phyloP scores from a whole-genome alignment of 2,797 vertebrate genomes.

The Micropoecilia bifurca region DNA sequence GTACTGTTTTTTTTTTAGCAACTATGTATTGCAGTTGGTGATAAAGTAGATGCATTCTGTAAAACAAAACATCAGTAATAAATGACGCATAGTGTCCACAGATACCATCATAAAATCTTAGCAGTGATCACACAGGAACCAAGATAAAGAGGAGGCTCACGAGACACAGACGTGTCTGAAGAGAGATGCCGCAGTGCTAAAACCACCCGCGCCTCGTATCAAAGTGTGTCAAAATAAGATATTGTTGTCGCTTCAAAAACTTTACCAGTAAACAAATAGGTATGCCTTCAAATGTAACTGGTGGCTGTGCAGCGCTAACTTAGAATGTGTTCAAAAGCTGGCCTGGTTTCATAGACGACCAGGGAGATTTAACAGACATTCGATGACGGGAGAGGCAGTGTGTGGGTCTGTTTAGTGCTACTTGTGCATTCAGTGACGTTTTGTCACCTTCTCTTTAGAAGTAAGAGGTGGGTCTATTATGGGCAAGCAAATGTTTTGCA shows the following conservation, averaged over 20 bases:
- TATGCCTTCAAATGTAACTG: background rate
- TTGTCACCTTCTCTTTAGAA: background rate
- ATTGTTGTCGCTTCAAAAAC: background rate
- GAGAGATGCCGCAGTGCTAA: background rate
- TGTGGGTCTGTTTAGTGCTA: background rate
- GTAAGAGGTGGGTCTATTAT: background rate
- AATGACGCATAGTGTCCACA: background rate
- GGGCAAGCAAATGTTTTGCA: background rate
- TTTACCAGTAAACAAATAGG: background rate
- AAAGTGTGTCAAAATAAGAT: background rate
- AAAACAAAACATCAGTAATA: background rate
- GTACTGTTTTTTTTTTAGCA: background rate
- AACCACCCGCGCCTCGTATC: background rate
- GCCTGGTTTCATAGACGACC: background rate
- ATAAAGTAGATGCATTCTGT: background rate
- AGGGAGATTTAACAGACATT: background rate
- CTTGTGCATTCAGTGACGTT: background rate
- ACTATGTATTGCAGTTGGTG: background rate
- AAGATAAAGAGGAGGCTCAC: background rate
- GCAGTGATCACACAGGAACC: background rate
- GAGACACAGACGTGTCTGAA: background rate
- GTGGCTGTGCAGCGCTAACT: background rate
- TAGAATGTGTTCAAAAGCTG: background rate
- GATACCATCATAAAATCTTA: background rate
- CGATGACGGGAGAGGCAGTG: background rate